Evolutionary conservation across 2,113 vertebrate species (phyloP), one percentile per base, ranked within the genome.

Genomic region (Carassius gibelio): DNA sequence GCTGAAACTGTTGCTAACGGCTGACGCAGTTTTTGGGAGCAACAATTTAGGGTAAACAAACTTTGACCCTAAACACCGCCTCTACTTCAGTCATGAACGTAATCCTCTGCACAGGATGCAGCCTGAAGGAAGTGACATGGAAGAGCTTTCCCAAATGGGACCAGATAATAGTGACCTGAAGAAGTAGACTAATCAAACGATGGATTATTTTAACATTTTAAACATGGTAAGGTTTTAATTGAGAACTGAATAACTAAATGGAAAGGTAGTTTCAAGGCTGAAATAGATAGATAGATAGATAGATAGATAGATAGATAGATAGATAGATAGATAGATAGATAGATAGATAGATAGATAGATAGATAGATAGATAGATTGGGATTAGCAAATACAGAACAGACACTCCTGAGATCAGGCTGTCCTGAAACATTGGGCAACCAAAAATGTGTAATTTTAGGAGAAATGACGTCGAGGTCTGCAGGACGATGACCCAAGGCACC

Each of bases 41-140:
- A 68, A 42, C 38, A 42, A 7, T 38, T 38, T 38, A 38, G 36
- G 3, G 36, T 38, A 4, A 38, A 38, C 36, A 38, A 85, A 80
- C 84, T 78, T 85, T 79, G 84, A 85, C 72, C 57, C 74, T 61
- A 36, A 68, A 75, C 87, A 50, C 81, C 81, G 66, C 72, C 83
- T 68, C 85, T 72, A 21, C 19, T 57, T 9, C 52, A 4, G 82
- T 36, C n/a, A 48, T 38, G 57, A 3, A 23, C 66, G 17, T 77
- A n/a, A 68, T 26, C 57, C 48, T 48, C 75, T 78, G 75, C 75
- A 61, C 62, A 82, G 80, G n/a, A 81, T 5, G 42, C 61, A 36
- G 26, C 1, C 15, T 6, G 9, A 1, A 81, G 61, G 42, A 82
- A 55, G 48, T 36, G 80, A 69, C 80, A 69, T 55, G 21, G 77